Conservation (phyloP, 2,113 vertebrate genomes). For the Coracopsis vasa region DNA sequence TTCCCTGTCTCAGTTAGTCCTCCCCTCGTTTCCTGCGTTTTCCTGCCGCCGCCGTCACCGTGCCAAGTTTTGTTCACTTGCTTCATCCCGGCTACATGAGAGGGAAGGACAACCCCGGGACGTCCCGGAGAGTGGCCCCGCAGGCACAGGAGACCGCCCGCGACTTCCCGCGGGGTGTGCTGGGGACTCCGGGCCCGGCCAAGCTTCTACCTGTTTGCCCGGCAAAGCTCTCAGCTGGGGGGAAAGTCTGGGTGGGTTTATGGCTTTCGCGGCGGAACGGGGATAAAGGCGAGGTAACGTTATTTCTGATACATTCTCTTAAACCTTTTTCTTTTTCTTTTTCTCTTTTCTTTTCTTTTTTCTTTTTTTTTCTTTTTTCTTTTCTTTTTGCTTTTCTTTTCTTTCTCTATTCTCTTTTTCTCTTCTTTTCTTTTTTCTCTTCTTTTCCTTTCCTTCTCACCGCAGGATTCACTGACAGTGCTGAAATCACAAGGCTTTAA, state of each 20-base stretch:
- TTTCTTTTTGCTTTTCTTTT: rapidly evolving
- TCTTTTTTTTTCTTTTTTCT: rapidly evolving
- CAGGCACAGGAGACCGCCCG: not conserved
- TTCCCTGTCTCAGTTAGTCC: not conserved
- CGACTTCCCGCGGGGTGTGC: not conserved
- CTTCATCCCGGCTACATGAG: not conserved
- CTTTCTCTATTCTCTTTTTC: rapidly evolving
- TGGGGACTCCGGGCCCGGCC: rapidly evolving
- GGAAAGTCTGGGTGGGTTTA: not conserved
- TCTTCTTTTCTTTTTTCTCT: rapidly evolving
- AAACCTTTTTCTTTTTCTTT: rapidly evolving
- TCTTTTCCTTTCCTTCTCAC: not conserved
- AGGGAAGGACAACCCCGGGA: not conserved
- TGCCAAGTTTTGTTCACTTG: not conserved
- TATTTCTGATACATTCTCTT: not conserved
- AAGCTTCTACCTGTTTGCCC: too few species aligned
- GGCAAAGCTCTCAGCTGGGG: not conserved
- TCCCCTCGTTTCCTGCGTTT: rapidly evolving
- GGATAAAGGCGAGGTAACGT: not conserved
- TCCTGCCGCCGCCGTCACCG: not conserved
- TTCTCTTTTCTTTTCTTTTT: rapidly evolving
- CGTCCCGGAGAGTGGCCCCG: not conserved
- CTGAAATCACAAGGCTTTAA: not conserved
- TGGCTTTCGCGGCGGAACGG: not conserved
- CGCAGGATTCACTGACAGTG: not conserved